These are phyloP conservation scores for Platanista minor DNA, from an alignment of 2,113 vertebrate genomes.

Conservation along the genomic window DNA sequence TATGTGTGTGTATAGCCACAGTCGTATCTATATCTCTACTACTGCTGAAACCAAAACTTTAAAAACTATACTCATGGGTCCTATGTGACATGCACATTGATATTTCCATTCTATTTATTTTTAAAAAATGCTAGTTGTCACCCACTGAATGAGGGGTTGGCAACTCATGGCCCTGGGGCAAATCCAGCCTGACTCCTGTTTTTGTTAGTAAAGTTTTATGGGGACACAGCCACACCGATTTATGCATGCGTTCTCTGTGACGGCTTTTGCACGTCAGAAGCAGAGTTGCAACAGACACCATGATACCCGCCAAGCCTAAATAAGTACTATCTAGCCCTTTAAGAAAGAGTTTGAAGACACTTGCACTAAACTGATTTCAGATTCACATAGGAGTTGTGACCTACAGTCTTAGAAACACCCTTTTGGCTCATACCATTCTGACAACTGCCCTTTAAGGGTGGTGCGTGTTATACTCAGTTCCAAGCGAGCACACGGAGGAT, in stretches of 20 bases:
- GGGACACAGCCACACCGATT: neutral
- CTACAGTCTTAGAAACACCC: neutral
- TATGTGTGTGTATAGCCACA: too few species aligned
- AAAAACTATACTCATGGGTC: neutral
- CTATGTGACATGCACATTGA: neutral
- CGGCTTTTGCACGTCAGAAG: neutral
- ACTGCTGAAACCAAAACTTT: neutral
- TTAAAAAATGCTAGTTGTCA: neutral
- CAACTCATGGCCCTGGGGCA: neutral
- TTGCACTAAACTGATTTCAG: neutral
- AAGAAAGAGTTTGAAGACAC: neutral
- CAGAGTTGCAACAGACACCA: neutral
- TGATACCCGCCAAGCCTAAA: neutral
- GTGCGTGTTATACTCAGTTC: accelerated
- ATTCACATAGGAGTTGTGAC: neutral
- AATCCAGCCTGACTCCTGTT: neutral
- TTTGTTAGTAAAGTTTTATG: neutral
- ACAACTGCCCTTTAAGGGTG: too few species aligned
- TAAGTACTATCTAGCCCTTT: neutral
- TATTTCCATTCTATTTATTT: neutral
- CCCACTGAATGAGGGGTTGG: neutral
- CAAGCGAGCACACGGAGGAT: accelerated
- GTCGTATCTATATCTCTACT: accelerated
- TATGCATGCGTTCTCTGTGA: neutral
- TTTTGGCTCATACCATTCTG: neutral